phyloP scores from a whole-genome alignment of 2,888 invertebrate species.

The Cosmia pyralina region DNA sequence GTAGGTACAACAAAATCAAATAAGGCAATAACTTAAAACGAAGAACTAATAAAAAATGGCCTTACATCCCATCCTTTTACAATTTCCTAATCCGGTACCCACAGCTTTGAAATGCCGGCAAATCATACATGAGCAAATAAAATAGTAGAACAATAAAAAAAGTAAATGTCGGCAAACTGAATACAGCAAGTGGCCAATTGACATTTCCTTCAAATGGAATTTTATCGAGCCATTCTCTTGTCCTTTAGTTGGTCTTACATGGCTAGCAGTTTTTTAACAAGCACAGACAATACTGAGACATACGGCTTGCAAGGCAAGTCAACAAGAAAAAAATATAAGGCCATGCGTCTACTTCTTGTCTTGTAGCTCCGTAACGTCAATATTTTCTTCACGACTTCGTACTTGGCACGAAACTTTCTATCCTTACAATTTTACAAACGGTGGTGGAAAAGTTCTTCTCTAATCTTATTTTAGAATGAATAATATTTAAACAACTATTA shows the following conservation, averaged over 20 bases:
- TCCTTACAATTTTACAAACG: constrained; percentile 2
- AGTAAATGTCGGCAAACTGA: constrained; percentile 53
- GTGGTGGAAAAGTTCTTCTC: neutral
- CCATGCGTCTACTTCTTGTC: constrained; percentile 7
- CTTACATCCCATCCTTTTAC: constrained; percentile 34
- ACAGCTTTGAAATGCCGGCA: constrained; percentile 52
- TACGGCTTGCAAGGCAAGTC: constrained; percentile 43
- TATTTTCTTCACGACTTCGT: constrained; percentile 6
- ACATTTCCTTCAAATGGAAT: constrained; percentile 74
- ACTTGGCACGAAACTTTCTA: constrained; percentile 1
- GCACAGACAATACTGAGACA: constrained; percentile 63
- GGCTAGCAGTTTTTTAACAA: constrained; percentile 65
- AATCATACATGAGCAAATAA: constrained; percentile 59
- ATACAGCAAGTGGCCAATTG: constrained; percentile 66
- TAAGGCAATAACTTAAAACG: constrained; percentile 22
- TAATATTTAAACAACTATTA: neutral
- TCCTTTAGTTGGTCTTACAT: constrained; percentile 69
- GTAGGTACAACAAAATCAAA: constrained; percentile 1
- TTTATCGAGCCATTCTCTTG: constrained; percentile 76
- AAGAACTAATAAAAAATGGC: constrained; percentile 28
- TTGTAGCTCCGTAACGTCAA: constrained; percentile 13
- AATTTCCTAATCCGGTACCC: constrained; percentile 56
- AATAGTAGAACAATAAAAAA: constrained; percentile 59
- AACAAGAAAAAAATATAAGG: constrained; percentile 37
- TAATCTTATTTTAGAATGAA: neutral